Conservation (phyloP, 2,888 invertebrate species). For the Dioctria linearis region DNA sequence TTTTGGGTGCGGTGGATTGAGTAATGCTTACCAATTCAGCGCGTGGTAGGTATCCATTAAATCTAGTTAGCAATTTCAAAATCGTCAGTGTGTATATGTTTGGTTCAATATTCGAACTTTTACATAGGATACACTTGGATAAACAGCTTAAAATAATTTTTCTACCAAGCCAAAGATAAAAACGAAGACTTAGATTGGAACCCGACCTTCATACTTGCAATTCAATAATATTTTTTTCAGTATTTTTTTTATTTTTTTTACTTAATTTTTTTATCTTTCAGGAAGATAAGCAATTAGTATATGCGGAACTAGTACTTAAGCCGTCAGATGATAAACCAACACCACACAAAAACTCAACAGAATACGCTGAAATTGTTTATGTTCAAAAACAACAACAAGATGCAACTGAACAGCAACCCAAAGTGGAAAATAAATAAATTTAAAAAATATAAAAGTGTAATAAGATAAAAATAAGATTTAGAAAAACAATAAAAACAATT, state of each 20-base stretch:
- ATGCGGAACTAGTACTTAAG: conserved; percentile 80
- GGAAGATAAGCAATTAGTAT: conserved; percentile 79
- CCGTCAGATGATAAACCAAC: conserved; percentile 67
- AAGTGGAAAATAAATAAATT: conserved; percentile 5
- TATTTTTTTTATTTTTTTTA: background rate
- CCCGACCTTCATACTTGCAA: too few relatives aligned
- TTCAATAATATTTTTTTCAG: too few relatives aligned
- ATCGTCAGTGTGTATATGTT: too few relatives aligned
- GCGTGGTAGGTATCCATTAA: too few relatives aligned
- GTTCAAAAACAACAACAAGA: conserved; percentile 65
- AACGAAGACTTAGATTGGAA: too few relatives aligned
- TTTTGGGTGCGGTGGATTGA: too few relatives aligned
- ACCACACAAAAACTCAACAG: conserved; percentile 73
- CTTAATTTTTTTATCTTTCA: conserved; percentile 62
- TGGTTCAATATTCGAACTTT: too few relatives aligned
- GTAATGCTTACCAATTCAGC: too few relatives aligned
- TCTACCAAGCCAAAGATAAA: too few relatives aligned
- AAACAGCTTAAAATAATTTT: too few relatives aligned
- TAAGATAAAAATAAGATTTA: conserved; percentile 11
- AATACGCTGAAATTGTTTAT: conserved; percentile 88
- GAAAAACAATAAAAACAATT: conserved; percentile 8
- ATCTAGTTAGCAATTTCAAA: too few relatives aligned
- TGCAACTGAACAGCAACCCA: conserved; percentile 21
- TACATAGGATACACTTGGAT: too few relatives aligned
- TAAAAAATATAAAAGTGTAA: background rate